Evolutionary conservation across 1,140 invertebrate species (phyloP), one percentile per base, ranked within the genome.

Genomic region (Eriocheir sinensis): DNA sequence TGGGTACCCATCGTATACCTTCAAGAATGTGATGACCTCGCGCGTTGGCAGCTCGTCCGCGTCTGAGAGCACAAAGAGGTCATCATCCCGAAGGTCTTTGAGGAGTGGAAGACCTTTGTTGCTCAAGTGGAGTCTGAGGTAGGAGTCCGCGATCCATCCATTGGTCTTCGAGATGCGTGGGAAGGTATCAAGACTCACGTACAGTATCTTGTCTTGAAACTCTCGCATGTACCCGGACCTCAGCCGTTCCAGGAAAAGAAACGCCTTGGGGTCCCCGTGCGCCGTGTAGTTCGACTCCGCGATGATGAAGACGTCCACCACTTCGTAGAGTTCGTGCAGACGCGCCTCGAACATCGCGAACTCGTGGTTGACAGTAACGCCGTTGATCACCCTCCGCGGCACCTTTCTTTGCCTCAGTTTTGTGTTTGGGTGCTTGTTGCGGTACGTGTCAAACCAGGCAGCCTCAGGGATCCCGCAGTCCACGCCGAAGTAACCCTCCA

Each of bases 291-390:
- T 97, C 40, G 97, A 97, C 96, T 98, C 97, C 95, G 97, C 97
- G 41, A 98, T 96, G 93, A 98, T 97, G 96, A 98, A 98, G 90
- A 97, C 97, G 96, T 98, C 98, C 15, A 98, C 97, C 88, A 97
- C 97, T 44, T 97, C 96, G 44, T 97, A 96, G 8, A 98, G 96
- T 95, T 98, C 97, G 94, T 97, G 97, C 80, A 98, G 96, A 96
- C 97, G 97, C 40, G 98, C 97, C 95, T 98, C 97, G 41, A 97
- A 96, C 21, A 97, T 96, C 44, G 97, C 97, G 89, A 97, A 97
- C 96, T 97, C 97, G 89, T 97, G 97, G 93, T 97, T 97, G 4
- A 98, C 96, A 80, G 97, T 97, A 44, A 98, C 97, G n/a, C 97
- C 96, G 95, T 98, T 97, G 90, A 98, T 97, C 0, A 98, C 96